A percentile compares a stretch with the other conserved stretches of the same genome.
Evolutionary conservation across 2,113 vertebrate species (phyloP).

Genomic region (Sinocyclocheilus anophthalmus): DNA sequence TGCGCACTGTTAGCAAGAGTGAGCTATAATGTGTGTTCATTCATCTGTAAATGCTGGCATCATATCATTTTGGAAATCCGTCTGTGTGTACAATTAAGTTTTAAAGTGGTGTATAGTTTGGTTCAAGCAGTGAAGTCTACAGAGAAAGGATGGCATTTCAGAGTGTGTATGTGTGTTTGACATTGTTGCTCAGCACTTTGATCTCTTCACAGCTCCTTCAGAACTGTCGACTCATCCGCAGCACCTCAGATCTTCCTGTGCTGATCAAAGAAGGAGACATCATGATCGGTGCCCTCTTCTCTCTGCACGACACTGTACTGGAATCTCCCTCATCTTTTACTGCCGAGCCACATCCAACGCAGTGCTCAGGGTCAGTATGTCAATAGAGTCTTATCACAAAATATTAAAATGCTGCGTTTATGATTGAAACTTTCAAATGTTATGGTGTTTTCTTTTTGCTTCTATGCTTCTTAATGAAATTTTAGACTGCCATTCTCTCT

Average conservation of each 20-base stretch:
- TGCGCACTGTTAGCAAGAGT: background rate
- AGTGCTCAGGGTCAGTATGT: constrained; percentile 72
- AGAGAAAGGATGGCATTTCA: constrained; percentile 23
- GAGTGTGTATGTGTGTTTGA: constrained; percentile 8
- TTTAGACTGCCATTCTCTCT: background rate
- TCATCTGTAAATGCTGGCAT: background rate
- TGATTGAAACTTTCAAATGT: background rate
- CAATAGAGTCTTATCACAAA: background rate
- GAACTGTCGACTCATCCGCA: constrained; percentile 65
- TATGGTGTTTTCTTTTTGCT: background rate
- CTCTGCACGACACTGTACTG: constrained; percentile 74
- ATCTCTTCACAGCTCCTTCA: constrained; percentile 40
- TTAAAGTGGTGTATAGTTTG: background rate
- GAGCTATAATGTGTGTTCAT: constrained; percentile 12
- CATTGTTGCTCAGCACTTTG: constrained; percentile 30
- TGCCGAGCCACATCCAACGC: constrained; percentile 59
- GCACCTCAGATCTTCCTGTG: constrained; percentile 64
- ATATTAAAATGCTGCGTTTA: background rate
- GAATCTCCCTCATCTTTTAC: constrained; percentile 68
- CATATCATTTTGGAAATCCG: background rate
- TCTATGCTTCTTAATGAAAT: background rate
- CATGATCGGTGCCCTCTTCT: constrained; percentile 78
- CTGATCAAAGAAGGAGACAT: constrained; percentile 73
- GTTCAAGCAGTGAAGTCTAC: background rate
- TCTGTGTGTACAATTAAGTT: constrained; percentile 19